Evolutionary conservation across 92 coral and sea anemone species (phyloP).

Genomic region (Muricea muricata): DNA sequence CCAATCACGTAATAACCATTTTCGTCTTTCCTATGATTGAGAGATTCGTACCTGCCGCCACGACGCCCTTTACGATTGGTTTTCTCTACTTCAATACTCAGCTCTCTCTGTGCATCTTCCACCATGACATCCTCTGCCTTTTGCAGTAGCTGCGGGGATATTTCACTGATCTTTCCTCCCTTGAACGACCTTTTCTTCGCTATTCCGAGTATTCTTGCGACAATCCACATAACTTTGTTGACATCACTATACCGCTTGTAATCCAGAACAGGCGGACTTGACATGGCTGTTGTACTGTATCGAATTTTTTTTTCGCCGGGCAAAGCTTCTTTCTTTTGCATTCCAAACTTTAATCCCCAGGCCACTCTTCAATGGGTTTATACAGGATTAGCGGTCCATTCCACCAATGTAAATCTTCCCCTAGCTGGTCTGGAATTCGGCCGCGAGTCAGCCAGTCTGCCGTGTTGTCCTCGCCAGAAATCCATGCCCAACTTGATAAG

Average conservation of each 20-base stretch:
- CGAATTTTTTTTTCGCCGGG: conserved; percentile 63
- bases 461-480: conserved; percentile 66
- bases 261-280: conserved; percentile 44
- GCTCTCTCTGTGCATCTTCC: conserved; percentile 46
- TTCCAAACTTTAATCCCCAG: conserved; percentile 44
- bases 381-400: conserved; percentile 58
- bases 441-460: conserved; percentile 79
- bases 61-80: not conserved
- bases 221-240: conserved; percentile 57
- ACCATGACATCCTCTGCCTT: conserved; percentile 67
- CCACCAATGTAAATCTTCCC: conserved; percentile 58
- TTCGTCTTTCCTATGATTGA: conserved; percentile 61
- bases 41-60: conserved; percentile 59
- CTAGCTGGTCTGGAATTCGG: conserved; percentile 50
- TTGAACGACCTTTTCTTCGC: conserved; percentile 53
- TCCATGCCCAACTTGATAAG: conserved; percentile 70
- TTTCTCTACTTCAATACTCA: conserved; percentile 29
- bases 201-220: conserved; percentile 60
- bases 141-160: conserved; percentile 53
- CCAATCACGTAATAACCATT: conserved; percentile 60
- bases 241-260: conserved; percentile 64
- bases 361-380: conserved; percentile 49
- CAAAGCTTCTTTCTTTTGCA: conserved; percentile 46
- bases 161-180: conserved; percentile 46
- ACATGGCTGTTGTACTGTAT: not conserved